phyloP scores from a whole-genome alignment of 2,888 invertebrate species.

The Plebejus argus region DNA sequence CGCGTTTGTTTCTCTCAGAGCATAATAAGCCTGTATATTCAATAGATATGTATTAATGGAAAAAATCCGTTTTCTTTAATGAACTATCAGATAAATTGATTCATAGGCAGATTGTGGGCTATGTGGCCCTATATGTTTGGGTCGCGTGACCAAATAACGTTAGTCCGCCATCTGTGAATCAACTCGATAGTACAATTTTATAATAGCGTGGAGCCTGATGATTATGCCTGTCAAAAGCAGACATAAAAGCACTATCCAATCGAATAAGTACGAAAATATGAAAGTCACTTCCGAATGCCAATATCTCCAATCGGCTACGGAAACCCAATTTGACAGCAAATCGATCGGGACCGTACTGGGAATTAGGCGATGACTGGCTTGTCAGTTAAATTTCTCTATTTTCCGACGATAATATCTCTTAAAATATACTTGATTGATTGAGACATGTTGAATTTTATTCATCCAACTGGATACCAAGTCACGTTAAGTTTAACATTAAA shows the following conservation, averaged over 20 bases:
- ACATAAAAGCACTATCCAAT: background rate
- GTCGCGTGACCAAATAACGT: background rate
- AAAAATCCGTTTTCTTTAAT: no score
- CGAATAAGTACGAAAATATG: background rate
- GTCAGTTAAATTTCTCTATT: constrained; percentile 4
- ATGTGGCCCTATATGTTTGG: no score
- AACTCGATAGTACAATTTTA: background rate
- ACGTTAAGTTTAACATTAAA: background rate
- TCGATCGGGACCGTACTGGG: background rate
- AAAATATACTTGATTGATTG: background rate
- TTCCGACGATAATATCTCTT: background rate
- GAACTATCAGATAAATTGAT: background rate
- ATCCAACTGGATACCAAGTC: background rate
- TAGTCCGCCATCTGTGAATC: background rate
- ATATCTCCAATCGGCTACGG: background rate
- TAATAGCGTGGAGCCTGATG: background rate
- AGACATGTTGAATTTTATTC: background rate
- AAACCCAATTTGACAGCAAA: constrained; percentile 12
- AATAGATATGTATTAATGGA: no score
- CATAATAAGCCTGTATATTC: background rate
- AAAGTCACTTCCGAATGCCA: constrained; percentile 15
- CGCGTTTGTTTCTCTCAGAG: constrained; percentile 12
- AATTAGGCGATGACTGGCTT: constrained; percentile 13
- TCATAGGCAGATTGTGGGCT: background rate
- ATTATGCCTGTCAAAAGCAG: background rate